phyloP scores from a whole-genome alignment of 2,113 vertebrate species.

The Chaetodon auriga region DNA sequence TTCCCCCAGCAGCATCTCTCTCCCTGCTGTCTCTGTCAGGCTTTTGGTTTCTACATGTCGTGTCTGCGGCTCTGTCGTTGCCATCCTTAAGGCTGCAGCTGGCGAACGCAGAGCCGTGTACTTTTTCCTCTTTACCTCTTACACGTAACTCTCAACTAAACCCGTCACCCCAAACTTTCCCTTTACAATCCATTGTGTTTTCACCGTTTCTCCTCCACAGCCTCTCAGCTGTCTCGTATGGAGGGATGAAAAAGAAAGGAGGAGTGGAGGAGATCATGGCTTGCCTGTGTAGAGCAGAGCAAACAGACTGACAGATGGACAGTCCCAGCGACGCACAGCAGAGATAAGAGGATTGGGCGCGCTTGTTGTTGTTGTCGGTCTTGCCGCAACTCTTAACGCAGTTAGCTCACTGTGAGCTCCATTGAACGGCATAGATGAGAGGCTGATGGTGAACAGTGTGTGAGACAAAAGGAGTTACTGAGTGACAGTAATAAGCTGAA shows the following conservation, averaged over 20 bases:
- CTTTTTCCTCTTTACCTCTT: conserved; percentile 9
- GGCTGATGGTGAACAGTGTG: neutral
- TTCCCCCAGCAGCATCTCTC: conserved; percentile 30
- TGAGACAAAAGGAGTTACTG: conserved; percentile 12
- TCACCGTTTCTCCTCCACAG: conserved; percentile 24
- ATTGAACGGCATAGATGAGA: conserved; percentile 14
- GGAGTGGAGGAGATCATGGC: conserved; percentile 50
- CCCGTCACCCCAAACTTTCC: neutral
- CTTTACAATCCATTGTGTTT: conserved; percentile 1
- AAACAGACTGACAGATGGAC: conserved; percentile 84
- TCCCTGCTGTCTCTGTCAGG: conserved; percentile 12
- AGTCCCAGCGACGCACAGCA: conserved; percentile 67
- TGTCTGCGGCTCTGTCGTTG: conserved; percentile 2
- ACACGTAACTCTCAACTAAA: conserved; percentile 16
- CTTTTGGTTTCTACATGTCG: conserved; percentile 21
- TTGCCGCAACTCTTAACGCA: conserved; percentile 67
- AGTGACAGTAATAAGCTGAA: conserved; percentile 2
- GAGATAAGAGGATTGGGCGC: conserved; percentile 84
- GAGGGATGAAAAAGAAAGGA: conserved; percentile 29
- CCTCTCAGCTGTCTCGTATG: conserved; percentile 23
- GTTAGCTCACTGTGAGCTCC: conserved; percentile 51
- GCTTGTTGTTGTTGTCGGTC: conserved; percentile 68
- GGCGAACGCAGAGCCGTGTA: neutral
- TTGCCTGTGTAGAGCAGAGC: conserved; percentile 46
- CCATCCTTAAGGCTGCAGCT: conserved; percentile 32